Percentiles rank a stretch among this genome's conserved stretches.
Conservation (phyloP, 2,113 vertebrate genomes). For the Stigmatopora nigra region DNA sequence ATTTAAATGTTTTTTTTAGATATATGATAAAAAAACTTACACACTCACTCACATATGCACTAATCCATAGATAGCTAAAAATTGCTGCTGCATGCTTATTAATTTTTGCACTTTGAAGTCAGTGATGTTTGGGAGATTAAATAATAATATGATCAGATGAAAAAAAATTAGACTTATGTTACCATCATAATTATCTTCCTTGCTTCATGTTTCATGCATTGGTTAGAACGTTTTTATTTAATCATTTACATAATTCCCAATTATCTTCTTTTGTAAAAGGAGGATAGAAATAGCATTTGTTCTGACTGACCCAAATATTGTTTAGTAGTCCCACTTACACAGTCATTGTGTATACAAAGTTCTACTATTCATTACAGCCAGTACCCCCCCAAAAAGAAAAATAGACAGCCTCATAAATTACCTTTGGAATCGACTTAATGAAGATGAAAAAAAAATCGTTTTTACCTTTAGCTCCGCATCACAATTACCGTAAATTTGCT, state of each 20-base stretch:
- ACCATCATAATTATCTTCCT: slow-evolving; percentile 8
- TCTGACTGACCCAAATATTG: slow-evolving; percentile 6
- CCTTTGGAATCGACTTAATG: neutral
- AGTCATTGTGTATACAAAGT: neutral
- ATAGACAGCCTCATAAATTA: neutral
- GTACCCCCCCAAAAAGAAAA: neutral
- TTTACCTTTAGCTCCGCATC: neutral
- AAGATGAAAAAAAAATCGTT: neutral
- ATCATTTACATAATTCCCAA: slow-evolving; percentile 11
- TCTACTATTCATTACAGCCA: neutral
- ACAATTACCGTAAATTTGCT: neutral
- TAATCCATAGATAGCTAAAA: neutral
- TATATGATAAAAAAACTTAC: neutral
- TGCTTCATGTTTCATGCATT: slow-evolving; percentile 12
- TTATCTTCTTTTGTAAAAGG: slow-evolving; percentile 8
- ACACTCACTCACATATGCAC: neutral
- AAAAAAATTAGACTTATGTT: slow-evolving; percentile 9
- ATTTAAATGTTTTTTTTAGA: neutral
- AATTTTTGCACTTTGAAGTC: slow-evolving; percentile 21
- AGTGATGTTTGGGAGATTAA: slow-evolving; percentile 20
- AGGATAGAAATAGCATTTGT: neutral
- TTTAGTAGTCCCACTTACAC: slow-evolving; percentile 1
- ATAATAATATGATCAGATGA: slow-evolving; percentile 25
- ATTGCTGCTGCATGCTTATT: slow-evolving; percentile 4
- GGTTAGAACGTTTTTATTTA: neutral